Evolutionary conservation across 2,797 vertebrate species (phyloP), one percentile per base, ranked within the genome.

Genomic region (Sebastiscus albofasciatus): DNA sequence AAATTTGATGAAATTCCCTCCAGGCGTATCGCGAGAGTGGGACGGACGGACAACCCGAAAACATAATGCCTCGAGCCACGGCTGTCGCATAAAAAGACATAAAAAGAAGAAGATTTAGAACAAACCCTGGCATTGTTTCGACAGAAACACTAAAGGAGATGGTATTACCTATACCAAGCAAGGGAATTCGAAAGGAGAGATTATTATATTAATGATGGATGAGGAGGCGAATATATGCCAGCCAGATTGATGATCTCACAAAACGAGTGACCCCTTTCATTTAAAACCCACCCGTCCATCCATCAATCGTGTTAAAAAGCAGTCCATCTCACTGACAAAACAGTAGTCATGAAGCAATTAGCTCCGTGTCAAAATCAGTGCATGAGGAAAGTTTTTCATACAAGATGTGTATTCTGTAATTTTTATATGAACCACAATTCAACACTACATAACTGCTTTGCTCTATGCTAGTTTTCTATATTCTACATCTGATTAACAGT

Each of bases 181-280:
- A 22, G 46, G 46, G 16, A 18, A 49, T 49, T 49, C 18, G 46
- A 49, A 49, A 20, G 49, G 49, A 54, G 20, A 54, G 49, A 54
- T 54, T 54, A 54, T 54, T 54, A 16, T 54, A 11, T n/a, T 54
- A n/a, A 54, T 54, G 49, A 54, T 54, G 49, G 20, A 77, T 66
- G 77, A 55, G 54, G 46, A 71, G 66, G 34, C 39, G 5, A 67
- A 56, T 70, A 26, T 26, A 42, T 72, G 73, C 67, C 68, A 55
- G 27, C 27, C 55, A 74, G 31, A 77, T 36, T 46, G 49, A 80
- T 74, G 46, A 71, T 72, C 39, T 65, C 54, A 33, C 13, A 60
- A 69, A 72, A 68, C 2, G 2, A 75, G 33, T 54, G 64, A 49
- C 65, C 6, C 39, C 6, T 52, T 75, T 67, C 20, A 26, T 62